Evolutionary conservation across 2,797 vertebrate species (phyloP).

Genomic region (Microtus agrestis): DNA sequence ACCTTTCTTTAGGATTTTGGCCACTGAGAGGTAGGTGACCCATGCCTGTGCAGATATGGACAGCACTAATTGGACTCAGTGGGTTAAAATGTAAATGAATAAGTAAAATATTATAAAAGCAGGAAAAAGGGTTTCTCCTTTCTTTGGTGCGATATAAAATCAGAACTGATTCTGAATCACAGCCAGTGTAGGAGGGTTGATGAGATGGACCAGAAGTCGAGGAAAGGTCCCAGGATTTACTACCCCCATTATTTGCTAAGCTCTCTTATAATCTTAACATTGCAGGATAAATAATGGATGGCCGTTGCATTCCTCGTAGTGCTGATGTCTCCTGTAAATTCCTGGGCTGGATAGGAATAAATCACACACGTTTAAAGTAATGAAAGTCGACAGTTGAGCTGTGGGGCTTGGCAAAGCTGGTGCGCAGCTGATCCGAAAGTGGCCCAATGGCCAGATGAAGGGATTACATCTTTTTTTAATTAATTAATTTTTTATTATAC

Average conservation of each 20-base stretch:
- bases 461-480: background rate
- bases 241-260: background rate
- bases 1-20: background rate
- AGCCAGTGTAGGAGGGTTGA: background rate
- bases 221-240: background rate
- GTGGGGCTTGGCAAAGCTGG: background rate
- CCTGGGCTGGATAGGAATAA: background rate
- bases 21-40: background rate
- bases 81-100: background rate
- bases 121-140: background rate
- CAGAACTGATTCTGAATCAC: background rate
- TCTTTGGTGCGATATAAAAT: background rate
- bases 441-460: background rate
- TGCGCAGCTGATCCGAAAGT: fast-evolving
- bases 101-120: background rate
- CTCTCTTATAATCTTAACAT: background rate
- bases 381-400: background rate
- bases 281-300: background rate
- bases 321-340: background rate
- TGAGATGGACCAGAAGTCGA: background rate
- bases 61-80: background rate
- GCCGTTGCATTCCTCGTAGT: background rate
- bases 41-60: background rate
- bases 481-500: no score
- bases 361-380: background rate